A percentile compares a stretch with the other conserved stretches of the same genome.
Evolutionary conservation across 2,113 vertebrate species (phyloP).

Genomic region (Engystomops pustulosus): DNA sequence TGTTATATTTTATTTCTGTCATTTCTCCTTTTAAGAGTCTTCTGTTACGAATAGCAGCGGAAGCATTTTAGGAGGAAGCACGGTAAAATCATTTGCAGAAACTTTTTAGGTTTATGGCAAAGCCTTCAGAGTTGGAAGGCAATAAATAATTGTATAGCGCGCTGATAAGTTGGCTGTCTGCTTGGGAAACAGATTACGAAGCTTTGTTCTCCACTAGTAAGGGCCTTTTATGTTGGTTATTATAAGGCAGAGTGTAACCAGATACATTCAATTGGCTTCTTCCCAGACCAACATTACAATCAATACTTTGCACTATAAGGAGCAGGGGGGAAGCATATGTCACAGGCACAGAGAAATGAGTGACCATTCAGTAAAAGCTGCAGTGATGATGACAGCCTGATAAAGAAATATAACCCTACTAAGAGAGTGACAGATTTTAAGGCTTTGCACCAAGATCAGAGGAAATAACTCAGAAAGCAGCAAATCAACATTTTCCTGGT

Average conservation of each 20-base stretch:
- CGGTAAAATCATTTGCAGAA: background rate
- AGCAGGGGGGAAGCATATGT: constrained; percentile 3
- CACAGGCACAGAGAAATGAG: background rate
- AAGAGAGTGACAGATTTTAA: background rate
- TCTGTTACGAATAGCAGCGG: background rate
- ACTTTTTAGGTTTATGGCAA: background rate
- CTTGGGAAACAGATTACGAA: constrained; percentile 28
- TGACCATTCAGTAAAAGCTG: background rate
- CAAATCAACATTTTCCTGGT: background rate
- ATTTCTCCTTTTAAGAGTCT: background rate
- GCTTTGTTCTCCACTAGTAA: constrained; percentile 30
- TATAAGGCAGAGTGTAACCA: constrained; percentile 34
- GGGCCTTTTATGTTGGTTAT: constrained; percentile 40
- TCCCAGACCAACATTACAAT: background rate
- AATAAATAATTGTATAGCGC: constrained; percentile 23
- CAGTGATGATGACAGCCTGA: constrained; percentile 5
- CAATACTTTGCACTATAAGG: background rate
- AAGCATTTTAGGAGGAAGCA: background rate
- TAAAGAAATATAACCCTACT: constrained; percentile 15
- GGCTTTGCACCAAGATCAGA: background rate
- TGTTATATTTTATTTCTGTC: background rate
- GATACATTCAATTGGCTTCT: constrained; percentile 11
- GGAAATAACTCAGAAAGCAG: background rate
- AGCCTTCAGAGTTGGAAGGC: background rate
- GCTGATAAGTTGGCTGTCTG: background rate